A percentile compares a stretch with the other conserved stretches of the same genome.
Conservation (phyloP, 2,888 invertebrate species). For the Argynnis bischoffii region DNA sequence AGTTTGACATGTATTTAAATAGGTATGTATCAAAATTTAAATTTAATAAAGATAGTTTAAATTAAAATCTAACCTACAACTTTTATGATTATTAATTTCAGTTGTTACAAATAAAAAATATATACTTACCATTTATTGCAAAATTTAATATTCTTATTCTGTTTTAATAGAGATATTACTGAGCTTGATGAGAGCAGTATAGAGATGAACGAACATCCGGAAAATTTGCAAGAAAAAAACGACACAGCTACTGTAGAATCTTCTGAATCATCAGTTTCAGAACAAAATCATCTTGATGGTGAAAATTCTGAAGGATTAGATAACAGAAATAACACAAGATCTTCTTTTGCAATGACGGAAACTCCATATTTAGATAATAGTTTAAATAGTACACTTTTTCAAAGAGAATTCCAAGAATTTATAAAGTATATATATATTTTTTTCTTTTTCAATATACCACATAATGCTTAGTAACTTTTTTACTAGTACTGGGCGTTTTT, state of each 20-base stretch:
- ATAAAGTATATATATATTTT: constrained; percentile 52
- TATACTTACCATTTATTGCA: too few species aligned
- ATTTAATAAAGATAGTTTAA: too few species aligned
- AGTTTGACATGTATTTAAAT: not conserved
- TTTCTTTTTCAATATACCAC: not conserved
- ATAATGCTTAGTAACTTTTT: not conserved
- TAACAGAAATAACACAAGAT: constrained; percentile 34
- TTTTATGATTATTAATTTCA: too few species aligned
- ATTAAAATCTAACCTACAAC: too few species aligned
- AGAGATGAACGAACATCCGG: constrained; percentile 35
- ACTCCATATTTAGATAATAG: constrained; percentile 42
- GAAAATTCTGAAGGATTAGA: constrained; percentile 48
- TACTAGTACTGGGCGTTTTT: too few species aligned
- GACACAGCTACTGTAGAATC: constrained; percentile 46
- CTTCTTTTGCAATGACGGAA: constrained; percentile 52
- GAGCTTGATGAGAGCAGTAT: constrained; percentile 33
- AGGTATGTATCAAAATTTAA: not conserved
- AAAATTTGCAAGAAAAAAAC: constrained; percentile 44
- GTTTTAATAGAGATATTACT: constrained; percentile 46
- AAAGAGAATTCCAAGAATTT: constrained; percentile 62
- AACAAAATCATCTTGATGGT: constrained; percentile 51
- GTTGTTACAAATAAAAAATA: too few species aligned
- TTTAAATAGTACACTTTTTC: constrained; percentile 49
- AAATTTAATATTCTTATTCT: not conserved
- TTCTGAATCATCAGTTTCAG: constrained; percentile 55